Conservation (phyloP, 2,113 vertebrate species). For the Oceanodroma tethys region DNA sequence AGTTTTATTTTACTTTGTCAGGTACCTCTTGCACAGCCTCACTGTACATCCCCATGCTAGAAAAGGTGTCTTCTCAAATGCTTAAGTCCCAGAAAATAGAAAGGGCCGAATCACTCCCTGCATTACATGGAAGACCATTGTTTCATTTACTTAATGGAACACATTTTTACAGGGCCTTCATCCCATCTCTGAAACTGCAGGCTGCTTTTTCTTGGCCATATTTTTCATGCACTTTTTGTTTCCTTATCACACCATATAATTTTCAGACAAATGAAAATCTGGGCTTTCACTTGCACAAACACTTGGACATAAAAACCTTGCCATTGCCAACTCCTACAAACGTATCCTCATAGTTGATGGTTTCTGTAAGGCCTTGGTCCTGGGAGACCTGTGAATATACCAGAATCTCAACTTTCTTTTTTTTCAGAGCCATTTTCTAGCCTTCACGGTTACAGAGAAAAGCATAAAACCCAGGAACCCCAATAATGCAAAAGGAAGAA, state of each 20-base stretch:
- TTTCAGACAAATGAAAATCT: constrained; percentile 18
- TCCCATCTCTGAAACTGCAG: not conserved
- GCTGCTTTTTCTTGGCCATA: not conserved
- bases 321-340: not conserved
- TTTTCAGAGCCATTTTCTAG: not conserved
- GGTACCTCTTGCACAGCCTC: not conserved
- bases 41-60: not conserved
- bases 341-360: not conserved
- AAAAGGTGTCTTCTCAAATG: not conserved
- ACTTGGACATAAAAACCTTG: not conserved
- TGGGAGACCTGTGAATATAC: constrained; percentile 28
- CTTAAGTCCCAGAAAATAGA: not conserved
- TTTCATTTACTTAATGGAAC: constrained; percentile 24
- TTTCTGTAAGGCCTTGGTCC: not conserved
- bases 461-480: not conserved
- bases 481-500: not conserved
- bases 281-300: constrained; percentile 30
- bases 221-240: not conserved
- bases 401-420: not conserved
- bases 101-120: not conserved
- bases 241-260: constrained; percentile 30
- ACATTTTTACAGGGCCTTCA: constrained; percentile 14
- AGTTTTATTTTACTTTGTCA: not conserved
- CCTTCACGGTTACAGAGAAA: not conserved
- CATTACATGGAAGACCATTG: not conserved